Conservation (phyloP, 2,888 invertebrate genomes). For the Tipula unca region DNA sequence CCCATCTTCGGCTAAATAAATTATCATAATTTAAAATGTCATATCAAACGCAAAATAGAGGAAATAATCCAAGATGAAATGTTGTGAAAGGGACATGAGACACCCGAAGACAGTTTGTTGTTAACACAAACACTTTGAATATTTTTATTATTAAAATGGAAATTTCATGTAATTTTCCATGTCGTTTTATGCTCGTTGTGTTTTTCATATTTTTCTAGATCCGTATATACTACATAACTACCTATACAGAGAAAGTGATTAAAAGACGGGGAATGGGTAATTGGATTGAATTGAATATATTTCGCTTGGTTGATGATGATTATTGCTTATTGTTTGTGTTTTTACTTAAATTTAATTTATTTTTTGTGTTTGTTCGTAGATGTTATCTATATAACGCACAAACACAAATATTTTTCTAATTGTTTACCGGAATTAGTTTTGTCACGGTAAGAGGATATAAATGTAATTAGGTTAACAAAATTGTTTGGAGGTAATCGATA, state of each 20-base stretch:
- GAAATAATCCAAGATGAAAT: neutral
- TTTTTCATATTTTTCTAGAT: neutral
- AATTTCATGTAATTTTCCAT: neutral
- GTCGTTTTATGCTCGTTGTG: neutral
- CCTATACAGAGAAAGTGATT: neutral
- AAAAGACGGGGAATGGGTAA: neutral
- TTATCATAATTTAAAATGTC: neutral
- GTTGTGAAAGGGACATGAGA: neutral
- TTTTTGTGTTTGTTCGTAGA: neutral
- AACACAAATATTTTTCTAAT: neutral
- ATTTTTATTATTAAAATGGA: neutral
- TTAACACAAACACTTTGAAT: neutral
- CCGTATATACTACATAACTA: neutral
- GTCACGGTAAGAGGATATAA: neutral
- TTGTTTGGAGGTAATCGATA: neutral
- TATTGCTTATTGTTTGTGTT: neutral
- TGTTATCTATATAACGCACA: neutral
- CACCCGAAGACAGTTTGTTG: neutral
- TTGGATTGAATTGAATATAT: neutral
- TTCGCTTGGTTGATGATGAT: neutral
- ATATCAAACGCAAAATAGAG: neutral
- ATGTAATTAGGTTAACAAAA: neutral
- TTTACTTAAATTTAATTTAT: neutral
- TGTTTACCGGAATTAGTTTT: neutral
- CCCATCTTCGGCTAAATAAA: neutral